Evolutionary conservation across 2,888 invertebrate species (phyloP).

Genomic region (Cotesia congregata): DNA sequence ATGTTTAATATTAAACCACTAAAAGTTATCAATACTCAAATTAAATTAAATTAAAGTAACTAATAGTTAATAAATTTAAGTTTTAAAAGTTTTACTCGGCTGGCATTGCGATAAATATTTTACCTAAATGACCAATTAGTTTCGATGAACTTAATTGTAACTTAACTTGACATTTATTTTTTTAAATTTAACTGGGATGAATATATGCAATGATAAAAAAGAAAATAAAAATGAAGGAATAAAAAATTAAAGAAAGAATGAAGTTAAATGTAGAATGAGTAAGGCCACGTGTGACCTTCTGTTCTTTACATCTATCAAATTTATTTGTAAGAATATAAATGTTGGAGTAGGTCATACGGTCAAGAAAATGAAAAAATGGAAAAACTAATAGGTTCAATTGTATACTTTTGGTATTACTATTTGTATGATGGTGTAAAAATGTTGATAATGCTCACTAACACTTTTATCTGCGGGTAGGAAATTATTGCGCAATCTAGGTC

Average conservation of each 20-base stretch:
- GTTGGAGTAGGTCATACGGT: neutral
- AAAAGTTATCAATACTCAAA: no score
- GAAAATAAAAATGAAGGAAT: neutral
- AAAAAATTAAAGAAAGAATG: neutral
- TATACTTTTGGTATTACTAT: neutral
- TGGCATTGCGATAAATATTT: no score
- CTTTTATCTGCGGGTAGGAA: neutral
- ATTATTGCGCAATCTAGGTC: neutral
- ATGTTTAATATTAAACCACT: no score
- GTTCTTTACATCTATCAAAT: constrained; percentile 1
- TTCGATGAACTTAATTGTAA: neutral
- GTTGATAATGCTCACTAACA: neutral
- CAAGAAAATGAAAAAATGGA: neutral
- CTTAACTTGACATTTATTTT: neutral
- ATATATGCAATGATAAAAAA: neutral
- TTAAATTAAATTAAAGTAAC: no score
- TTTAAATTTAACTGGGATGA: neutral
- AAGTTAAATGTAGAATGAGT: neutral
- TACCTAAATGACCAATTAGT: neutral
- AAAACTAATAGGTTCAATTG: neutral
- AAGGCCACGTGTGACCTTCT: constrained; percentile 22
- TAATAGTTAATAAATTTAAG: no score
- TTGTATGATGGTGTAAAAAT: neutral
- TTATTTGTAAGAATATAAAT: neutral
- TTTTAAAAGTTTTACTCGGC: no score